Evolutionary conservation across 2,888 invertebrate genomes (phyloP).

Genomic region (Thymelicus sylvestris): DNA sequence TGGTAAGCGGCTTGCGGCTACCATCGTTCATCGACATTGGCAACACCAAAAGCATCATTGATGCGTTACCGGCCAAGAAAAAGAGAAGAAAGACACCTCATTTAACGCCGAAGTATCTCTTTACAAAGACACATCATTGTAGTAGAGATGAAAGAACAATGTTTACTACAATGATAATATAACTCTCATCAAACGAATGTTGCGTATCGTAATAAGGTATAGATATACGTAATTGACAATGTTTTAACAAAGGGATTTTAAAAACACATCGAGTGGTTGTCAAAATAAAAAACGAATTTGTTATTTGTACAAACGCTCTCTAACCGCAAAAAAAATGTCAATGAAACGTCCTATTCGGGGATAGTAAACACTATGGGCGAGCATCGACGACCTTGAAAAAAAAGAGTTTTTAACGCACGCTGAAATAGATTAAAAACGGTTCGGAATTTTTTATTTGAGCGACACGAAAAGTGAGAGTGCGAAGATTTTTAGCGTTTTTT

Average conservation of each 20-base stretch:
- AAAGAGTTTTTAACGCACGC: constrained; percentile 42
- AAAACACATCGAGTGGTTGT: constrained; percentile 28
- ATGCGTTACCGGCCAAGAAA: no score
- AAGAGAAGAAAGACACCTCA: no score
- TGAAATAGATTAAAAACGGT: constrained; percentile 50
- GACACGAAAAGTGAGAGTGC: constrained; percentile 56
- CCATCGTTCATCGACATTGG: no score
- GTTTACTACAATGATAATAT: no score
- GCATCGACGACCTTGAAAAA: constrained; percentile 43
- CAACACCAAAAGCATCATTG: no score
- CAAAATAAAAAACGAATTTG: constrained; percentile 34
- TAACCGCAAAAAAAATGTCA: constrained; percentile 38
- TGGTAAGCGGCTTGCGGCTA: no score
- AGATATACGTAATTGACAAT: no score
- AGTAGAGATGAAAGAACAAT: no score
- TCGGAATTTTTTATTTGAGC: constrained; percentile 57
- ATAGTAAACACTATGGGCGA: constrained; percentile 38
- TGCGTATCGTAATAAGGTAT: no score
- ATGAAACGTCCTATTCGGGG: constrained; percentile 35
- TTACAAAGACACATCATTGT: no score
- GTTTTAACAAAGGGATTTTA: constrained; percentile 22
- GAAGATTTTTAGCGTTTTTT: constrained; percentile 56
- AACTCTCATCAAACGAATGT: no score
- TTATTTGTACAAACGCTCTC: constrained; percentile 31
- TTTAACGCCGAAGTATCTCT: no score